These are phyloP conservation scores for Bombyx mori DNA, from an alignment of 1,140 invertebrate genomes.

Conservation along the genomic window DNA sequence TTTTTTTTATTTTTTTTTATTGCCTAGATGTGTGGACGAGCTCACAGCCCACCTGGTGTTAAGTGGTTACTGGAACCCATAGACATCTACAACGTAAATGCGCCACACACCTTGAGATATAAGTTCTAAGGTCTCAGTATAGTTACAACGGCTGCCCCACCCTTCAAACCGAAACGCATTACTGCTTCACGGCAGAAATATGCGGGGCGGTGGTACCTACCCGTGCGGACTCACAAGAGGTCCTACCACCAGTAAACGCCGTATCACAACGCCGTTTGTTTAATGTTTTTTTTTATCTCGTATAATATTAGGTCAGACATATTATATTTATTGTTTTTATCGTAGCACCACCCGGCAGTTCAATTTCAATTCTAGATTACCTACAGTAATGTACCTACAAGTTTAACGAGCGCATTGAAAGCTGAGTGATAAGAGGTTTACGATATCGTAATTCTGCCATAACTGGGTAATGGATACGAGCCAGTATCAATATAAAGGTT, in stretches of 20 bases:
- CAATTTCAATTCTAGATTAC: constrained; percentile 24
- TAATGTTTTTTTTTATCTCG: constrained; percentile 30
- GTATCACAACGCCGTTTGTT: constrained; percentile 31
- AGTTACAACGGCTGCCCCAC: too few species aligned
- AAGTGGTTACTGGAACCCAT: too few species aligned
- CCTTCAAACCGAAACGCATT: too few species aligned
- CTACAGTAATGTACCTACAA: constrained; percentile 9
- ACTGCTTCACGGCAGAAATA: too few species aligned
- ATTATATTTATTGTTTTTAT: constrained; percentile 31
- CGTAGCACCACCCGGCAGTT: constrained; percentile 18
- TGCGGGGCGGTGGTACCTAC: too few species aligned
- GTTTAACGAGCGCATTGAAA: constrained; percentile 15
- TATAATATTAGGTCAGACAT: constrained; percentile 31
- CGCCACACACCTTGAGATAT: too few species aligned
- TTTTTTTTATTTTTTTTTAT: too few species aligned
- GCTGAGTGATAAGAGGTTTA: constrained; percentile 6
- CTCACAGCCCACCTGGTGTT: too few species aligned
- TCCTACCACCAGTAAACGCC: background rate
- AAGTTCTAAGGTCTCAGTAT: too few species aligned
- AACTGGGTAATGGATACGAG: background rate
- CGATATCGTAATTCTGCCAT: constrained; percentile 11
- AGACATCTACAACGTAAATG: too few species aligned
- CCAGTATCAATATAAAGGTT: background rate
- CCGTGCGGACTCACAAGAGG: too few species aligned
- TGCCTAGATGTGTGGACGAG: too few species aligned